These are phyloP conservation scores for Scotopteryx bipunctaria DNA, from an alignment of 2,888 invertebrate genomes.

Conservation along the genomic window DNA sequence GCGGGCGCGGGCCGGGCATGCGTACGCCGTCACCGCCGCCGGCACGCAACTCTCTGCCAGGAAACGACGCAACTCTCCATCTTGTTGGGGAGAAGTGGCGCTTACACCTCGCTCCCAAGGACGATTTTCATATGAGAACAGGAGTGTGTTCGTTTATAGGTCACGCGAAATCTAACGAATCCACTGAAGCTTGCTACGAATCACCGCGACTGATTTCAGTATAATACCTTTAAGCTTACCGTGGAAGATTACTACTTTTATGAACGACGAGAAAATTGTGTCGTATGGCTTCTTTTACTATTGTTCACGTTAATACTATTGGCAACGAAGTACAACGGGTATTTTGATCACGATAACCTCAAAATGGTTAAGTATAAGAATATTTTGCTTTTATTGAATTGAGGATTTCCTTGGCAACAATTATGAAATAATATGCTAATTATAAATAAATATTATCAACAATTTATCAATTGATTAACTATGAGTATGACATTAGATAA, in stretches of 20 bases:
- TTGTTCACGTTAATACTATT: constrained; percentile 36
- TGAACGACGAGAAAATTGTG: constrained; percentile 45
- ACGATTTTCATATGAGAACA: constrained; percentile 51
- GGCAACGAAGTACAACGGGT: constrained; percentile 25
- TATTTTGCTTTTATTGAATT: neutral
- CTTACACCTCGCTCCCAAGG: constrained; percentile 58
- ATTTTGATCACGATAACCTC: constrained; percentile 25
- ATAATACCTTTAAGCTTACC: constrained; percentile 56
- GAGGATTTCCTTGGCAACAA: too few species aligned
- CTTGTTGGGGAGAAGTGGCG: constrained; percentile 49
- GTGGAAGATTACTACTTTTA: constrained; percentile 47
- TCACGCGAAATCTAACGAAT: constrained; percentile 69
- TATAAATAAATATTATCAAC: too few species aligned
- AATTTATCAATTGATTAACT: too few species aligned
- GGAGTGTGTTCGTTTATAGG: constrained; percentile 73
- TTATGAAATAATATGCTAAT: too few species aligned
- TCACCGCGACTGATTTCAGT: constrained; percentile 71
- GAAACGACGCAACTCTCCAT: constrained; percentile 68
- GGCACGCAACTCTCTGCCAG: constrained; percentile 67
- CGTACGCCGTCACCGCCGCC: constrained; percentile 65
- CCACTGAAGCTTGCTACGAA: constrained; percentile 75
- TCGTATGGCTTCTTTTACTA: constrained; percentile 38
- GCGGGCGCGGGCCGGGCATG: constrained; percentile 69
- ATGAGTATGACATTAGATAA: too few species aligned
- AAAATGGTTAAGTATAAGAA: neutral